phyloP scores from a whole-genome alignment of 2,113 vertebrate genomes.

The Scophthalmus maximus region DNA sequence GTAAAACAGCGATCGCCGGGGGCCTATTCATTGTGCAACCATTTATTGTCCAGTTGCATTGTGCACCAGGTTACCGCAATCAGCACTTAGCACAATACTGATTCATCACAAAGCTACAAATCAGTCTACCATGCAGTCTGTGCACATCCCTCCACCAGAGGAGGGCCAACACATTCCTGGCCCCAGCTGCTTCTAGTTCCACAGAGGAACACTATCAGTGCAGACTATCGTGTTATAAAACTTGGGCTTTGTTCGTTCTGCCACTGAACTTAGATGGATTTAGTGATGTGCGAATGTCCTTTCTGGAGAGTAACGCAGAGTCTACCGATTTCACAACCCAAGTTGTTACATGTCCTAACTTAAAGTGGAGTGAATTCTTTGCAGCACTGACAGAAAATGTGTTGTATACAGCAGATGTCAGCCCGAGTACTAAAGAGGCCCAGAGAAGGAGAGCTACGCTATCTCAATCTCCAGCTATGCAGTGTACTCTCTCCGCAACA shows the following conservation, averaged over 20 bases:
- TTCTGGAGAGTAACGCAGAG: neutral
- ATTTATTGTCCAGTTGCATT: constrained; percentile 66
- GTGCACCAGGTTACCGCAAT: constrained; percentile 70
- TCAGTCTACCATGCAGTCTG: constrained; percentile 72
- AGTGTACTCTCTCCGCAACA: constrained; percentile 42
- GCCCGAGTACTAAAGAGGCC: constrained; percentile 72
- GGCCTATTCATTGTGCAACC: constrained; percentile 50
- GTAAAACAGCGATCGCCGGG: constrained; percentile 35
- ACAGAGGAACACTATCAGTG: constrained; percentile 36
- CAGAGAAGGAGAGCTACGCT: constrained; percentile 75
- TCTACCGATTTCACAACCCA: constrained; percentile 1
- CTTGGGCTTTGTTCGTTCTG: constrained; percentile 11
- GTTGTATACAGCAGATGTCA: constrained; percentile 77
- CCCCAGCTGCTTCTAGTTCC: constrained; percentile 45
- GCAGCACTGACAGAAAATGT: constrained; percentile 46
- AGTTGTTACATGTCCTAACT: constrained; percentile 32
- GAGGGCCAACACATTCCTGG: constrained; percentile 60
- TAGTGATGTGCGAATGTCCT: neutral
- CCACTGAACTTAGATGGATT: constrained; percentile 6
- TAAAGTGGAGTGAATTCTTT: constrained; percentile 50
- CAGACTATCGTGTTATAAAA: constrained; percentile 23
- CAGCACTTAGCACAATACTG: constrained; percentile 78
- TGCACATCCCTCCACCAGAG: constrained; percentile 44
- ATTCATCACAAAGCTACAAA: constrained; percentile 78
- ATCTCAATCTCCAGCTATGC: constrained; percentile 80